Evolutionary conservation across 2,888 invertebrate species (phyloP), one percentile per base, ranked within the genome.

Genomic region (Drosophila prolongata): DNA sequence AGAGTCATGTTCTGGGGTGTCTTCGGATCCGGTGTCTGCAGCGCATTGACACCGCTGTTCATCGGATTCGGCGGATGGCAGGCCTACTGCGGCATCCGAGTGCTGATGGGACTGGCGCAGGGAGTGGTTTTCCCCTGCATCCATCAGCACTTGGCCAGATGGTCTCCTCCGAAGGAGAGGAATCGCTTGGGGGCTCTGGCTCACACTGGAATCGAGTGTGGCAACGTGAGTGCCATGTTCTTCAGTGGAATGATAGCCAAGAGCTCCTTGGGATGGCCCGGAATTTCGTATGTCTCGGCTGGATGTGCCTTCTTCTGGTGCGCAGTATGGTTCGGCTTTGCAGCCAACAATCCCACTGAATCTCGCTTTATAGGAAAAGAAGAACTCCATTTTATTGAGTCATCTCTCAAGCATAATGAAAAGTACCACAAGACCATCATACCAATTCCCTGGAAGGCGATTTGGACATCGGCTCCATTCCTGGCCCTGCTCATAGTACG

Each of bases 41-140:
- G 95, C 0, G 80, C 95, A 0, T 66, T 95, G 1, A 94, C 95
- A 42, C 97, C 97, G 0, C 44, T 93, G 0, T 94, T 94, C 62
- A 96, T 97, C 1, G 89, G 92, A 3, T 89, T 93, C 89, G 94
- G 94, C 1, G 95, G 94, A 2, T 95, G 95, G 93, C 91, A 93
- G 49, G 93, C 95, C 3, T 93, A 94, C 19, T 93, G 94, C 16
- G 91, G 92, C 1, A 93, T 94, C 16, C 93, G 96, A 6, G 93
- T 95, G 1, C 76, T 95, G 0, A 94, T 95, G 91, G 96, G 96
- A 0, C 91, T 95, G 13, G 93, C 94, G 5, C 95, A 95, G 85
- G 95, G 95, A 0, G 89, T 94, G 9, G 91, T 95, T 62, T 95
- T 94, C 79, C 95, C 95, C 0, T 93, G 94, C 72, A 91, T 95